Percentiles rank a stretch among this genome's conserved stretches.
Evolutionary conservation across 2,888 invertebrate genomes (phyloP).

Genomic region (Eupelmus urozonus): DNA sequence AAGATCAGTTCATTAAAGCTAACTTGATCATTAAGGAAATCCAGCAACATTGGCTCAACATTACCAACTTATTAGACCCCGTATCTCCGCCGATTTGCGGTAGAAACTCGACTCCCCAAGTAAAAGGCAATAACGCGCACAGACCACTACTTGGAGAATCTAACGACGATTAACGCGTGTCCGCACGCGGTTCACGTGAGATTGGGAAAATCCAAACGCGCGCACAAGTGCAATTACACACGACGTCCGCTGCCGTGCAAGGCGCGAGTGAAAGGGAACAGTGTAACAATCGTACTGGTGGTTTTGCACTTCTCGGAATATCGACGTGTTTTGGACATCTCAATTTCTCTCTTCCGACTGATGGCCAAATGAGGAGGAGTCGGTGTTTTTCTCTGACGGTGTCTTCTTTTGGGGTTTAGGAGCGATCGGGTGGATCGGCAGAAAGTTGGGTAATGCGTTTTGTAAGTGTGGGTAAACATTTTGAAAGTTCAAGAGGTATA

Average conservation of each 20-base stretch:
- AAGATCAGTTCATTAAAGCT: too few relatives aligned
- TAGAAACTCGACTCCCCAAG: neutral
- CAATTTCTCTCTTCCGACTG: constrained; percentile 38
- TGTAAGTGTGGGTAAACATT: neutral
- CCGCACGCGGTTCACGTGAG: neutral
- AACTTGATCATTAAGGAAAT: too few relatives aligned
- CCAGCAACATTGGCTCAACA: too few relatives aligned
- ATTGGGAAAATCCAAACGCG: constrained; percentile 42
- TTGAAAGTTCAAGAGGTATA: neutral
- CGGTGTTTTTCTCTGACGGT: too few relatives aligned
- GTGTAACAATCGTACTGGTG: constrained; percentile 37
- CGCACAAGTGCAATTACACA: constrained; percentile 14
- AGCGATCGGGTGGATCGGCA: neutral
- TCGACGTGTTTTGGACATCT: constrained; percentile 14
- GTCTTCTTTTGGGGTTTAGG: neutral
- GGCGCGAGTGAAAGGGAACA: constrained; percentile 49
- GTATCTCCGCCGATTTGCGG: too few relatives aligned
- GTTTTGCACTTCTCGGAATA: constrained; percentile 30
- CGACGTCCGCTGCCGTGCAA: neutral
- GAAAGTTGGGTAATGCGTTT: neutral
- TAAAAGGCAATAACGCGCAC: neutral
- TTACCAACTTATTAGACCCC: too few relatives aligned
- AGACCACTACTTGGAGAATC: neutral
- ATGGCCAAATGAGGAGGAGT: too few relatives aligned
- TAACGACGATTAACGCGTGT: neutral